Percentiles rank a stretch among this genome's conserved stretches.
Conservation (phyloP, 2,113 vertebrate species). For the Turnix velox region DNA sequence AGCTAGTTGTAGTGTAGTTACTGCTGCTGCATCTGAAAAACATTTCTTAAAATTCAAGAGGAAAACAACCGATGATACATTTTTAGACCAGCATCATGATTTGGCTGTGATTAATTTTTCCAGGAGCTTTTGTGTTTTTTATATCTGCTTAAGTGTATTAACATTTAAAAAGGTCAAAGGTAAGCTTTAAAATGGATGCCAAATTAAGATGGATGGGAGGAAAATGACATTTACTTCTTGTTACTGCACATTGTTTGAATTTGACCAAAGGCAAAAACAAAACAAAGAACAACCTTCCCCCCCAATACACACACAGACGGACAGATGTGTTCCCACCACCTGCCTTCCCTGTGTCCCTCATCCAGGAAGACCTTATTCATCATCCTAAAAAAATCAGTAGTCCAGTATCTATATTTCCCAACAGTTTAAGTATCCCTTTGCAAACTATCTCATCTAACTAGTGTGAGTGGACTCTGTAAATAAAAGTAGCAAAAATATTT, state of each 20-base stretch:
- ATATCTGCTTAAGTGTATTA: conserved; percentile 61
- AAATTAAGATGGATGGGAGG: conserved; percentile 64
- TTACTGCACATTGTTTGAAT: conserved; percentile 61
- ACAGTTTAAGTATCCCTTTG: not conserved
- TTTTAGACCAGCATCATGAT: conserved; percentile 13
- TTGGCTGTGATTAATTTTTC: conserved; percentile 41
- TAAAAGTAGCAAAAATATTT: conserved; percentile 41
- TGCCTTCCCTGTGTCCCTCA: not conserved
- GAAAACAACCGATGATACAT: conserved; percentile 18
- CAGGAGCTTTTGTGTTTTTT: conserved; percentile 51
- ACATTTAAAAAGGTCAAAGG: conserved; percentile 66
- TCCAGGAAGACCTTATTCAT: not conserved
- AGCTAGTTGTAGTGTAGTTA: not conserved
- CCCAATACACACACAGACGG: not conserved
- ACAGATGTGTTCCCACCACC: not conserved
- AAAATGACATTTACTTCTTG: conserved; percentile 65
- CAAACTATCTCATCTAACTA: not conserved
- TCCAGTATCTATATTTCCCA: not conserved
- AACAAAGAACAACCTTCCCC: conserved; percentile 9
- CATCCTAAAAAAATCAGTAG: not conserved
- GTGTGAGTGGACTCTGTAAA: not conserved
- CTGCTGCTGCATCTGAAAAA: not conserved
- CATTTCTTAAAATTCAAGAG: not conserved
- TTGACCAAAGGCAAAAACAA: conserved; percentile 71
- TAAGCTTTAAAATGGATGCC: conserved; percentile 60